Evolutionary conservation across 37 sponge, comb jelly and placozoan genomes (phyloP), one percentile per base, ranked within the genome.

Genomic region (Theonella swinhoei): DNA sequence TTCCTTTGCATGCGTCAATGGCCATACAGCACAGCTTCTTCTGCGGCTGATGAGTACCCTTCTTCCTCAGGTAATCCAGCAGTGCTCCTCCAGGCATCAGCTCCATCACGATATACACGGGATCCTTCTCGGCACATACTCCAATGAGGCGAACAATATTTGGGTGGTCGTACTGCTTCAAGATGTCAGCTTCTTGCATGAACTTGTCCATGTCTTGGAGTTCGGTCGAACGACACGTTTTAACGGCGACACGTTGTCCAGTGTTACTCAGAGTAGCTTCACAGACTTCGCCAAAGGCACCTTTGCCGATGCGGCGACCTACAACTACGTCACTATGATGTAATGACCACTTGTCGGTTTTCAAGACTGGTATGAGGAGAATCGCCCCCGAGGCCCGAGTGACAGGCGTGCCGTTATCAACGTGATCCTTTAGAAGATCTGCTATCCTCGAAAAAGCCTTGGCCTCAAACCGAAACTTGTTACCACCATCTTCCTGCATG

Each of bases 31-130:
- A 78, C 40, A 92, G 69, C 70, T 91, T 83, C 14, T 72, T 42
- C 68, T 80, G 82, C 2, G 83, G 62, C 42, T 89, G 75, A 0
- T 40, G 47, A 8, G 39, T 26, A 0, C 89, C 91, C 35, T 92
- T 83, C 81, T 95, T 95, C 58, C 96, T 64, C 40, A 97, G 84
- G 81, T 80, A 97, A 39, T 89, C 88, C 22, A 93, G 65, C 65
- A 97, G 90, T 7, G 93, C 88, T 68, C 98, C 98, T 0, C 96
- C 96, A 0, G 85, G 83, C 94, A 97, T 93, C 31, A 97, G 81
- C 90, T 97, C 98, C 96, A 97, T 97, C 24, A 97, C 84, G 40
- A 97, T 97, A 40, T 91, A 95, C 42, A 97, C 88, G 2, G 94
- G 91, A 19, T 95, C 96, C 33, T 80, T 83, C 30, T 97, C 94